Conservation (phyloP, 2,888 invertebrate genomes). For the Tineola bisselliella region DNA sequence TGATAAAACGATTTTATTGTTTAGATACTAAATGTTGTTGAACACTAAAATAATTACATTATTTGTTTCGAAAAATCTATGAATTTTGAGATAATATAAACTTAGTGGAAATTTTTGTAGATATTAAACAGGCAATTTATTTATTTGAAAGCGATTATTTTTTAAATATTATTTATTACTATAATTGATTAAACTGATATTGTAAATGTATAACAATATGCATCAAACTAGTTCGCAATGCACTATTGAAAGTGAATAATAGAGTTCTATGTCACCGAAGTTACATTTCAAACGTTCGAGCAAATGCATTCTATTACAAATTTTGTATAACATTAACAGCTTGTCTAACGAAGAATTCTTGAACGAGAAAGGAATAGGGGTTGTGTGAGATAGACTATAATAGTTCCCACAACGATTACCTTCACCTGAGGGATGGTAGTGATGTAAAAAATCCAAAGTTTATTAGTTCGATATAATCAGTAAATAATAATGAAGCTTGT, state of each 20-base stretch:
- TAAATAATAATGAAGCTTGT: neutral
- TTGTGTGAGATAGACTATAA: constrained; percentile 39
- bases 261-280: neutral
- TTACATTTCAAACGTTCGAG: neutral
- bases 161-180: too few relatives aligned
- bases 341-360: constrained; percentile 44
- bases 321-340: constrained; percentile 17
- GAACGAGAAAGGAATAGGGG: constrained; percentile 39
- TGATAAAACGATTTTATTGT: neutral
- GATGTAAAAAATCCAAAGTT: constrained; percentile 18
- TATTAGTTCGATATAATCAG: neutral
- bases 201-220: neutral
- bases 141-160: too few relatives aligned
- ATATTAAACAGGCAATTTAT: too few relatives aligned
- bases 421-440: constrained; percentile 45
- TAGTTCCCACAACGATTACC: constrained; percentile 65
- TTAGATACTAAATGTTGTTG: neutral
- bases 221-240: neutral
- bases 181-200: neutral
- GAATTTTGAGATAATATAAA: too few relatives aligned
- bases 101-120: too few relatives aligned
- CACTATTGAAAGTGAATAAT: neutral
- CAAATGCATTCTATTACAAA: constrained; percentile 1
- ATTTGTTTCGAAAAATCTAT: neutral
- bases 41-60: neutral